Percentiles rank a stretch among this genome's conserved stretches.
phyloP scores from a whole-genome alignment of 2,797 vertebrate genomes.

The Fistularia tabacaria region DNA sequence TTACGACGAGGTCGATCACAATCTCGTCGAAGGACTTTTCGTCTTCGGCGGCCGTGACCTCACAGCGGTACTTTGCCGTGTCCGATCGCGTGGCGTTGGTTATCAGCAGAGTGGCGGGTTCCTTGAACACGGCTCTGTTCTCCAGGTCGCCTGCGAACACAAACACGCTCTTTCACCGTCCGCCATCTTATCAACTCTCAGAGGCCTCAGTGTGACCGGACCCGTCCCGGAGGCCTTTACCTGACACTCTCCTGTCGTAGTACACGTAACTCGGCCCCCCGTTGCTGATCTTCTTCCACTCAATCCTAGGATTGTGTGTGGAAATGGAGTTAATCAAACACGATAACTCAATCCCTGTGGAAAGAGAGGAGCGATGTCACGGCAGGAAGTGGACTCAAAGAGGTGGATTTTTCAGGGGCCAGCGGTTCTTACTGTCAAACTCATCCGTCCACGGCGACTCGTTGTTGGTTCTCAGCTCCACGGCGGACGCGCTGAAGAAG shows the following conservation, averaged over 20 bases:
- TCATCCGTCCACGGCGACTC: constrained; percentile 87
- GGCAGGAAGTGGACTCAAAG: neutral
- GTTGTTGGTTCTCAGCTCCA: constrained; percentile 83
- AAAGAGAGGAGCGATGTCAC: neutral
- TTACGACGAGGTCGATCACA: constrained; percentile 85
- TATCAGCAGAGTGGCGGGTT: constrained; percentile 85
- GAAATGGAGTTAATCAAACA: constrained; percentile 90
- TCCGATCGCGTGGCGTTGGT: constrained; percentile 88
- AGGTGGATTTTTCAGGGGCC: no score
- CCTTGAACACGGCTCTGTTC: constrained; percentile 82
- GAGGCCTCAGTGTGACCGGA: no score
- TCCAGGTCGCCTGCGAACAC: constrained; percentile 80
- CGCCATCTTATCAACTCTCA: no score
- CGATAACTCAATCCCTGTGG: constrained; percentile 85
- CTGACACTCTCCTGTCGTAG: constrained; percentile 85
- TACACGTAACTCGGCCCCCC: constrained; percentile 89
- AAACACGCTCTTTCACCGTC: neutral
- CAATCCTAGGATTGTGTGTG: constrained; percentile 84
- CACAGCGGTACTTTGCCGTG: constrained; percentile 90
- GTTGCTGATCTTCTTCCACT: constrained; percentile 95
- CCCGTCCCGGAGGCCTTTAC: constrained; percentile 64
- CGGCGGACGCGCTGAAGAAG: constrained; percentile 77
- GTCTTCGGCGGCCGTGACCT: constrained; percentile 87
- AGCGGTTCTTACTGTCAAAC: constrained; percentile 86
- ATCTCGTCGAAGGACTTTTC: constrained; percentile 88